Evolutionary conservation across 2,888 invertebrate species (phyloP), one percentile per base, ranked within the genome.

Genomic region (Caenorhabditis drosophilae): DNA sequence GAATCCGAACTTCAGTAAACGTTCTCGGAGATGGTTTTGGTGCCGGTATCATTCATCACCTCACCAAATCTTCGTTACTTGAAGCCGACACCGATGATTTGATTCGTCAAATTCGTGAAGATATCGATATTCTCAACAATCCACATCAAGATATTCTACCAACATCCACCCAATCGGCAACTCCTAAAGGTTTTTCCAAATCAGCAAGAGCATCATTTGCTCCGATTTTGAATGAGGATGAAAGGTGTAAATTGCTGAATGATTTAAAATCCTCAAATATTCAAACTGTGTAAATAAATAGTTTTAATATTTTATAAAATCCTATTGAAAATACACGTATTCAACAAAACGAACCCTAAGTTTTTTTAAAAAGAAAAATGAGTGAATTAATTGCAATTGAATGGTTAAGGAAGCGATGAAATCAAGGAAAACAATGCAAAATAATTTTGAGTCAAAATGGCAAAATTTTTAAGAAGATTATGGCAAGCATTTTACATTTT

Each of bases 21-120:
- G 82, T 82, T 34, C 62, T 82, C 41, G 81, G 81, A 35, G 81
- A 81, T 57, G 76, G 79, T 15, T 82, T 81, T 40, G 82, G 82
- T 2, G 82, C 81, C n/a, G 82, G 82, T 34, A 82, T 82, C 36
- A 82, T 82, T 53, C 75, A 80, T 44, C 82, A 82, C 57, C 54
- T 82, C 55, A 78, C 79, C 3, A 77, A 76, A 40, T 55, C 60
- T 2, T 67, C 64, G 0, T 64, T 81, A 23, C 53, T 75, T 7
- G 80, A 81, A 60, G 80, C 80, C 1, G 81, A 81, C 49, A 75
- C 79, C 25, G 78, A 80, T 59, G 82, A 81, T 26, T 63, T 81
- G 4, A 78, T 81, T 38, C 60, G 76, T 31, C 82, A 81, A 55
- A 74, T 80, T 42, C 66, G 77, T 40, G 72, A 70, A 26, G 82